Base-by-base conservation (phyloP, 92 coral and sea anemone genomes). In the Paramuricea clavata region DNA sequence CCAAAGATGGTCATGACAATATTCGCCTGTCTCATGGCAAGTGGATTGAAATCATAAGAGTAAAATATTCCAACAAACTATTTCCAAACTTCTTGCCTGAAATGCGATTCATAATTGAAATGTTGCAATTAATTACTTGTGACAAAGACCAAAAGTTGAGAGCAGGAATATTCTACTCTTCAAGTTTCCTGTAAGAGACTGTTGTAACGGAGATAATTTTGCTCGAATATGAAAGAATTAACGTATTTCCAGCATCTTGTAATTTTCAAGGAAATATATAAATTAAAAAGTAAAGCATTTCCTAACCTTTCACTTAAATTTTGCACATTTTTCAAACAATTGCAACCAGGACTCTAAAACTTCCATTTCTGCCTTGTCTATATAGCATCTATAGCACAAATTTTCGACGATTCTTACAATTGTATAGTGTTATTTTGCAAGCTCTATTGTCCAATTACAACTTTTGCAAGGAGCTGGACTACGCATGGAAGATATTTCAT, bases 11-110 rank as follows among this genome's bases (percentile, higher is more conserved):
- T 94, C 31, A 84, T 97, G 81, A 97, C 99, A 0, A 98, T 94
- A 70, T 97, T 97, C 61, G 99, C 99, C 50, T 97, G 99, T 74
- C 87, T 97, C 78, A 97, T 97, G 99, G 99, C 99, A 13, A 88
- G 92, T 31, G 93, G 90, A 44, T 91, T 79, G 31, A 64, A 79
- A 57, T 28, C 44, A 30, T 44, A 17, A 78, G 11, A 39, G 15
- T 36, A 30, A 67, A 72, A 0, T 27, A 31, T 65, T 28, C 72
- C 35, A 65, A 65, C 36, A 6, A 54, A 19, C 52, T 47, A 4
- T 12, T 47, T 47, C 6, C 15, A 47, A 47, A 47, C 52, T 47
- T 2, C 52, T 47, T 47, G 52, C 52, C 17, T 61, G 28, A 61
- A 61, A 61, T 61, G 69, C 69, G 52, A 12, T 47, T 47, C 52